Evolutionary conservation across 1,140 invertebrate genomes (phyloP), one percentile per base, ranked within the genome.

Genomic region (Lineus longissimus): DNA sequence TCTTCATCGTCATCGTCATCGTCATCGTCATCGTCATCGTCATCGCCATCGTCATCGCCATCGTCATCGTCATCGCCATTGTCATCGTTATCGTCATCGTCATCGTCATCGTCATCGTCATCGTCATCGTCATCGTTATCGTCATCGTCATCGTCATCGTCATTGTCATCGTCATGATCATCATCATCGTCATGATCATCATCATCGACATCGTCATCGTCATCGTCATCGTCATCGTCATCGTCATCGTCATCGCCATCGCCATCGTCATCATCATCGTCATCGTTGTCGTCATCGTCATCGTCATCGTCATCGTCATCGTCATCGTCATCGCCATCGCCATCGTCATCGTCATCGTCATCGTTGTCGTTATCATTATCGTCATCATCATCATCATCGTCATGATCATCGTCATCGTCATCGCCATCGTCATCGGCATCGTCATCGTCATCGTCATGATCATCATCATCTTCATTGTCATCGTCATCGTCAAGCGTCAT

Each of bases 11-110:
- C 40, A 43, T 43, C 40, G n/a, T 43, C 40, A 43, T n/a, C n/a
- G n/a, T n/a, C 40, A 43, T 55, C 23, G 11, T n/a, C n/a, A n/a
- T n/a, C n/a, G n/a, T n/a, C n/a, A n/a, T n/a, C n/a, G n/a, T n/a
- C n/a, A n/a, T n/a, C 19, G 54, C 36, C 63, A 55, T 66, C 55
- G 45, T 66, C 51, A 63, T 56, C 55, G 47, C 57, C 51, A 57
- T 63, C 60, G 63, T 57, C 61, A 66, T 56, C 61, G 57, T 63
- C 55, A 57, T 63, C 61, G 63, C 58, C 64, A 57, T 66, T 61
- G 63, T 63, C 64, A 66, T 66, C 64, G 63, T 66, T 61, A 66
- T 66, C 64, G 63, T 66, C 64, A 66, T 66, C 64, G 63, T 66
- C 64, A 66, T 66, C 64, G 63, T 63, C 61, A 66, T 65, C 63